Percentiles rank a stretch among this genome's conserved stretches.
Conservation (phyloP, 2,888 invertebrate species). For the Strigamia maritima region DNA sequence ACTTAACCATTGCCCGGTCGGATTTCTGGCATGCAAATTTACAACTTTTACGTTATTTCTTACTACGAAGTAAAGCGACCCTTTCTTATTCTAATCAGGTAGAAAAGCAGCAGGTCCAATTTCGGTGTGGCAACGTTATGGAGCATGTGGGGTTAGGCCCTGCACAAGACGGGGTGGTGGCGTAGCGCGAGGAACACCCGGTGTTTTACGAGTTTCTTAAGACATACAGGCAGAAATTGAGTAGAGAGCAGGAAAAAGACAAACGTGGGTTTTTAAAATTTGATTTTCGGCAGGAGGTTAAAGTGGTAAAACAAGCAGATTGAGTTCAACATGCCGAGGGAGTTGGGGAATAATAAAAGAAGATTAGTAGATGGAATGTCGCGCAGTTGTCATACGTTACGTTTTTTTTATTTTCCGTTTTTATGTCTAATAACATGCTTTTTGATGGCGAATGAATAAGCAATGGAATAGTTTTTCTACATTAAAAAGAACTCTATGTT, state of each 20-base stretch:
- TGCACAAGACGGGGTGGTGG: background rate
- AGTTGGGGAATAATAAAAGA: background rate
- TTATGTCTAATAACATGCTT: background rate
- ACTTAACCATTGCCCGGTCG: constrained; percentile 1
- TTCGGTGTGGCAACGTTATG: background rate
- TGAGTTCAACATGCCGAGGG: background rate
- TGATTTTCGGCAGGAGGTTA: constrained; percentile 13
- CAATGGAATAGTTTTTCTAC: background rate
- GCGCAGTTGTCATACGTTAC: background rate
- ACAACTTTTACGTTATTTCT: background rate
- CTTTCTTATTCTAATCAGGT: constrained; percentile 25
- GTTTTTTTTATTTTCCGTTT: background rate
- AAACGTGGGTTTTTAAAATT: constrained; percentile 12
- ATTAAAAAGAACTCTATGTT: background rate
- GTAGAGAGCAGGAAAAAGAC: background rate
- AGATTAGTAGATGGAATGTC: constrained; percentile 7
- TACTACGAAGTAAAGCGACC: background rate
- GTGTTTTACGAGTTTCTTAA: constrained; percentile 22
- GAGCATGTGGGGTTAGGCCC: background rate
- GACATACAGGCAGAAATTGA: constrained; percentile 15
- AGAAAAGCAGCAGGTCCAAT: background rate
- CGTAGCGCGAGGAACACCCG: background rate
- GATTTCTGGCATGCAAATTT: background rate
- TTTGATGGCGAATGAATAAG: background rate
- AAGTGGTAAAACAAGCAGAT: constrained; percentile 21